These are phyloP conservation scores for Oplegnathus fasciatus DNA, from an alignment of 2,113 vertebrate species.

Conservation along the genomic window DNA sequence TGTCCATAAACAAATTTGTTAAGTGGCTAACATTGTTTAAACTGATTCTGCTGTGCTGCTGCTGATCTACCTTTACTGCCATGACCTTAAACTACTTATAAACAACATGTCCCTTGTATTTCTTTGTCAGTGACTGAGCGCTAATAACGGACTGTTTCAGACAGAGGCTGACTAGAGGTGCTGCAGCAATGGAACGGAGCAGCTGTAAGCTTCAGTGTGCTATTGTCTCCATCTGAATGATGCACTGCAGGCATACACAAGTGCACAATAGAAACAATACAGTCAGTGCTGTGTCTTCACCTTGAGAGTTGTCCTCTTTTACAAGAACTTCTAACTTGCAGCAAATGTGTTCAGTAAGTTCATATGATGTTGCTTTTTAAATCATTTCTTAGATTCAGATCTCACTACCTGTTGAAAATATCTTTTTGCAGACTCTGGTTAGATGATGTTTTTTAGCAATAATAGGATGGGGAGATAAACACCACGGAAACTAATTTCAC, in stretches of 20 bases:
- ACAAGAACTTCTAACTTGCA: not conserved
- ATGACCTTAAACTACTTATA: too few species aligned
- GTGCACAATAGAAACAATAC: too few species aligned
- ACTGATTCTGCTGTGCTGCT: too few species aligned
- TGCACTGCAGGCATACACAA: not conserved
- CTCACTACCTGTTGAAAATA: not conserved
- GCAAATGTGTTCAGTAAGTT: not conserved
- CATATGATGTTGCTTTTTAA: not conserved
- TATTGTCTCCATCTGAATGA: not conserved
- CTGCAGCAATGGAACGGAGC: too few species aligned
- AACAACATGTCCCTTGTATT: too few species aligned
- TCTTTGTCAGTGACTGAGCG: too few species aligned
- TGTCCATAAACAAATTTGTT: too few species aligned
- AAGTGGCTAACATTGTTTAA: too few species aligned
- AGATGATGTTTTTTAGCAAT: not conserved
- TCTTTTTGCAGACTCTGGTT: not conserved
- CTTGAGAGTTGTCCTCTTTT: not conserved
- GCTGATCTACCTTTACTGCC: too few species aligned
- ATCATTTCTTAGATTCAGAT: not conserved
- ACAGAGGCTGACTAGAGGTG: too few species aligned
- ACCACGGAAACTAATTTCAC: constrained; percentile 23
- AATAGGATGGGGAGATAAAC: constrained; percentile 7
- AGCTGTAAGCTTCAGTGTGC: too few species aligned
- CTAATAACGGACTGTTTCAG: too few species aligned
- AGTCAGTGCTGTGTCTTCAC: not conserved